Conservation (phyloP, 2,113 vertebrate species). For the Chlamydotis undulata region DNA sequence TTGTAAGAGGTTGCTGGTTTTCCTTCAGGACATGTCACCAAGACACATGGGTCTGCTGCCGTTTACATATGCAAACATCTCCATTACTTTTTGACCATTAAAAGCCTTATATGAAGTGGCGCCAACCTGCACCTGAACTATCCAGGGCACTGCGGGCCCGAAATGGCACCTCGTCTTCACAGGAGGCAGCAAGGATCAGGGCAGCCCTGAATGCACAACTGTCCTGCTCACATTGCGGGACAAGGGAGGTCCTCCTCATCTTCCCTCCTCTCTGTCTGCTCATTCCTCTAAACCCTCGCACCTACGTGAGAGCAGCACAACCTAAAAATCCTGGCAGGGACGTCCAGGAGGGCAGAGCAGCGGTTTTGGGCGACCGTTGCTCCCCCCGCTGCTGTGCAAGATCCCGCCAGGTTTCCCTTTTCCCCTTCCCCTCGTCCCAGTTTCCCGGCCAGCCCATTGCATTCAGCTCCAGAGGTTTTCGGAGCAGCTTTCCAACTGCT, state of each 20-base stretch:
- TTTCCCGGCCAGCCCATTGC: not conserved
- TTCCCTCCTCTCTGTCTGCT: not conserved
- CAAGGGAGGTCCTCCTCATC: not conserved
- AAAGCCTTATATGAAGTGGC: not conserved
- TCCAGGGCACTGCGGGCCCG: not conserved
- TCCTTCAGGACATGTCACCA: not conserved
- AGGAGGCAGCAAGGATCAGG: not conserved
- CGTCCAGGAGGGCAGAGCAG: not conserved
- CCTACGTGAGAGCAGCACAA: not conserved
- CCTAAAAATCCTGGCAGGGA: not conserved
- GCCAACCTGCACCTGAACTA: not conserved
- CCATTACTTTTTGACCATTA: not conserved
- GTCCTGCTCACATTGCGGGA: rapidly evolving
- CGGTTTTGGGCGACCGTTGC: not conserved
- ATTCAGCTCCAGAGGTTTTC: not conserved
- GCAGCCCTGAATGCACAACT: not conserved
- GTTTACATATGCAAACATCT: not conserved
- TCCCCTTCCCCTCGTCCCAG: not conserved
- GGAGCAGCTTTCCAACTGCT: not conserved
- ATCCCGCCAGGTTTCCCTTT: not conserved
- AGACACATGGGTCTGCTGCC: not conserved
- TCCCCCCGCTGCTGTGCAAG: not conserved
- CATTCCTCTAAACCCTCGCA: not conserved
- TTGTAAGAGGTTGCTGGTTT: not conserved
- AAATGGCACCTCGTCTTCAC: not conserved